A percentile compares a stretch with the other conserved stretches of the same genome.
phyloP scores from a whole-genome alignment of 2,113 vertebrate species.

The Epinephelus cyanopodus region DNA sequence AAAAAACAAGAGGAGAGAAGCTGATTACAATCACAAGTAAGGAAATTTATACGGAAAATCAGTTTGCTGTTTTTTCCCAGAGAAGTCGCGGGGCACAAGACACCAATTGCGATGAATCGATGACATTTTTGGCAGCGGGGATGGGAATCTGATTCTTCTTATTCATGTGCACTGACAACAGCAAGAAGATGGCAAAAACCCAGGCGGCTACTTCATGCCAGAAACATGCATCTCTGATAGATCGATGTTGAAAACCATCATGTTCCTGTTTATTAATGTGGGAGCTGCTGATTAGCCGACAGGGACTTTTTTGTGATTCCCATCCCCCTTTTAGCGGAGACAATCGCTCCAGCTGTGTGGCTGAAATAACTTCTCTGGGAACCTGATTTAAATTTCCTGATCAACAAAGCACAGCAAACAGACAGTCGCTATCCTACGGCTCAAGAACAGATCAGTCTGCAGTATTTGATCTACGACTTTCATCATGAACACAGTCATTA shows the following conservation, averaged over 20 bases:
- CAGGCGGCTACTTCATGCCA: constrained; percentile 1
- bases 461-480: constrained; percentile 35
- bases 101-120: constrained; percentile 29
- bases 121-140: constrained; percentile 43
- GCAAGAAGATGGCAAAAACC: constrained; percentile 16
- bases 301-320: constrained; percentile 24
- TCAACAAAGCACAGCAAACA: constrained; percentile 79
- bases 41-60: constrained; percentile 92
- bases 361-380: constrained; percentile 75
- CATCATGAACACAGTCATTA: constrained; percentile 39
- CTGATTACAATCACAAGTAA: constrained; percentile 96
- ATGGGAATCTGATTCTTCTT: constrained; percentile 35
- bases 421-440: constrained; percentile 67
- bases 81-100: constrained; percentile 79
- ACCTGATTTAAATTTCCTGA: constrained; percentile 83
- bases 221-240: constrained; percentile 12
- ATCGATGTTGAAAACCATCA: not conserved
- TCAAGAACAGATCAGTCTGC: constrained; percentile 45
- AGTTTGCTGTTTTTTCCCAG: constrained; percentile 90
- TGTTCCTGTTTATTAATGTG: not conserved
- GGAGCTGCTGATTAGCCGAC: not conserved
- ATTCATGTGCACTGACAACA: constrained; percentile 16
- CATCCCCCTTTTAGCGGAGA: constrained; percentile 22
- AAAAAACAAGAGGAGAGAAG: constrained; percentile 91
- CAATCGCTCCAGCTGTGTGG: constrained; percentile 15